Evolutionary conservation across 2,113 vertebrate genomes (phyloP).

Genomic region (Dinomys branickii): DNA sequence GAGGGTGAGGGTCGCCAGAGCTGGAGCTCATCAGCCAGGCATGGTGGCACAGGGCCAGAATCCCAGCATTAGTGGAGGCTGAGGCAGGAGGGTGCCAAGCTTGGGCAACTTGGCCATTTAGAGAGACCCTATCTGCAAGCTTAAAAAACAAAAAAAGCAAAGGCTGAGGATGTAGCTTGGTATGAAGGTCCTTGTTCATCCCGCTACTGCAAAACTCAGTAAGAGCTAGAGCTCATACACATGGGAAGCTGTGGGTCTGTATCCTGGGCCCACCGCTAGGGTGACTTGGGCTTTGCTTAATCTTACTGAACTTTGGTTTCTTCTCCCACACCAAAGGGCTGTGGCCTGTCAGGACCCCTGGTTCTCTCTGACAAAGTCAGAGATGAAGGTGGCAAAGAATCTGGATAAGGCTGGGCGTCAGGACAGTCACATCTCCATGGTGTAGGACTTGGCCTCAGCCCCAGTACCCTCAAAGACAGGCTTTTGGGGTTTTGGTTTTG

Average conservation of each 20-base stretch:
- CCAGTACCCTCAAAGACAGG: neutral
- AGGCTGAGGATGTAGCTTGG: neutral
- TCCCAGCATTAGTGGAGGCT: neutral
- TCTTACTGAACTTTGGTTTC: neutral
- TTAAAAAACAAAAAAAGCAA: neutral
- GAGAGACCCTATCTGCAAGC: neutral
- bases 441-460: neutral
- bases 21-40: neutral
- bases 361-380: neutral
- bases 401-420: neutral
- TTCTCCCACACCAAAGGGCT: neutral
- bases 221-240: rapidly evolving
- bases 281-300: neutral
- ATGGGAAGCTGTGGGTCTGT: neutral
- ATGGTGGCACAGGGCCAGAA: neutral
- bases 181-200: neutral
- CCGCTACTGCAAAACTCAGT: neutral
- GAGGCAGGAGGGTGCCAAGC: neutral
- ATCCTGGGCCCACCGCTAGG: no score
- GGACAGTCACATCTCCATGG: neutral
- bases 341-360: neutral
- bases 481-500: neutral
- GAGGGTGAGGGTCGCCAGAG: neutral
- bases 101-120: neutral
- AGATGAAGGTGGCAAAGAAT: neutral